These are phyloP conservation scores for Dissostichus mawsoni DNA, from an alignment of 2,113 vertebrate species.

Conservation along the genomic window DNA sequence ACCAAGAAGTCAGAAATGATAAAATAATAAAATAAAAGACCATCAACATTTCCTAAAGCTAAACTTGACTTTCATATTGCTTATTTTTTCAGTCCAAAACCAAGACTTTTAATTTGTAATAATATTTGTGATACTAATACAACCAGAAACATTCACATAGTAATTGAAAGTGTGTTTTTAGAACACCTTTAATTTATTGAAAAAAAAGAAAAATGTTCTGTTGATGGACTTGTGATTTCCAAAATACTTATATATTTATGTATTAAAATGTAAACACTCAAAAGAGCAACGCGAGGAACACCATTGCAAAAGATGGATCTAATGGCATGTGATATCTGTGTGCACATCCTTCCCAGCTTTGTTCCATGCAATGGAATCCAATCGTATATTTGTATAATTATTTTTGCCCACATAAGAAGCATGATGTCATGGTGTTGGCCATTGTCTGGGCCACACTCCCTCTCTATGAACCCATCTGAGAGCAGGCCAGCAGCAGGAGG, in stretches of 20 bases:
- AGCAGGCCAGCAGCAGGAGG: slow-evolving; percentile 75
- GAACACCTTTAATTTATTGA: not conserved
- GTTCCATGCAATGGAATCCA: slow-evolving; percentile 77
- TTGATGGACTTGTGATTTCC: not conserved
- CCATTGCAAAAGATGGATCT: not conserved
- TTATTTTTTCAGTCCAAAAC: not conserved
- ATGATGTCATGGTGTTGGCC: slow-evolving; percentile 71
- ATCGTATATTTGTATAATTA: slow-evolving; percentile 47
- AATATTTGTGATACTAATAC: not conserved
- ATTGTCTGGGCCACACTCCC: slow-evolving; percentile 75
- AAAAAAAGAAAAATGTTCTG: not conserved
- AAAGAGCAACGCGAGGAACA: not conserved
- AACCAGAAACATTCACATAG: not conserved
- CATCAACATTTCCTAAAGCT: not conserved
- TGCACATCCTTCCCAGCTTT: not conserved
- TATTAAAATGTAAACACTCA: not conserved
- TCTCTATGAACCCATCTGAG: slow-evolving; percentile 67
- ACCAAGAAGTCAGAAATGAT: not conserved
- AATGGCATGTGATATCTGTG: not conserved
- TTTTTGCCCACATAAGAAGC: slow-evolving; percentile 47
- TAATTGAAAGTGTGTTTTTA: not conserved
- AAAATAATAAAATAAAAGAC: not conserved
- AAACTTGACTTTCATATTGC: not conserved
- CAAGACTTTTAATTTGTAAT: not conserved
- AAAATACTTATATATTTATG: not conserved